Conservation (phyloP, 2,888 invertebrate species). For the Tetheella fluctuosa region DNA sequence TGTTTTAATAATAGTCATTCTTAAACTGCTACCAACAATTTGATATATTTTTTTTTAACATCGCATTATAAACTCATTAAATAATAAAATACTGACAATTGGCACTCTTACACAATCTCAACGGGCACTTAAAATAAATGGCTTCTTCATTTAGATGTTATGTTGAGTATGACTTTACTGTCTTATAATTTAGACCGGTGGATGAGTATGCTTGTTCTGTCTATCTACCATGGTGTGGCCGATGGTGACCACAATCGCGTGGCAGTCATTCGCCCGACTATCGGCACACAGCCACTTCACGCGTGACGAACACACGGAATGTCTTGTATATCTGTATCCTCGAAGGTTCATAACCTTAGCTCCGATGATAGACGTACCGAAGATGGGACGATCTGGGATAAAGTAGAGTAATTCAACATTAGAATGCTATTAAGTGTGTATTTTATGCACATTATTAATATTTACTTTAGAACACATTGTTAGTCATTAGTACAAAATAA, state of each 20-base stretch:
- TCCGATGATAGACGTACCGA: constrained; percentile 71
- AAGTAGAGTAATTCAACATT: neutral
- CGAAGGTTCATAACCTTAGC: constrained; percentile 71
- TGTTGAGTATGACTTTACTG: neutral
- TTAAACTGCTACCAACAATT: no score
- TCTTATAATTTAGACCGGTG: constrained; percentile 45
- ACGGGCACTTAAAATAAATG: no score
- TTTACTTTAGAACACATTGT: neutral
- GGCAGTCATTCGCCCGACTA: constrained; percentile 65
- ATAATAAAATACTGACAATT: no score
- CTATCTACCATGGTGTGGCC: constrained; percentile 68
- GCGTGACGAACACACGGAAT: constrained; percentile 74
- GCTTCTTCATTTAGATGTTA: no score
- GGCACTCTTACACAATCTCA: no score
- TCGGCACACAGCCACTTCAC: constrained; percentile 76
- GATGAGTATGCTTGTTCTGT: constrained; percentile 72
- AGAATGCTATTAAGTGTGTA: neutral
- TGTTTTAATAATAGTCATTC: no score
- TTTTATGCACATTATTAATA: no score
- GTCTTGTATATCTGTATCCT: constrained; percentile 72
- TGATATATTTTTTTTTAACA: no score
- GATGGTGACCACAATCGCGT: constrained; percentile 73
- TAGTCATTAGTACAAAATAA: no score
- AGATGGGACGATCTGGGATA: constrained; percentile 64
- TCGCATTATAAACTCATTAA: no score